Evolutionary conservation across 2,888 invertebrate species (phyloP).

Genomic region (Ellobium chinense): DNA sequence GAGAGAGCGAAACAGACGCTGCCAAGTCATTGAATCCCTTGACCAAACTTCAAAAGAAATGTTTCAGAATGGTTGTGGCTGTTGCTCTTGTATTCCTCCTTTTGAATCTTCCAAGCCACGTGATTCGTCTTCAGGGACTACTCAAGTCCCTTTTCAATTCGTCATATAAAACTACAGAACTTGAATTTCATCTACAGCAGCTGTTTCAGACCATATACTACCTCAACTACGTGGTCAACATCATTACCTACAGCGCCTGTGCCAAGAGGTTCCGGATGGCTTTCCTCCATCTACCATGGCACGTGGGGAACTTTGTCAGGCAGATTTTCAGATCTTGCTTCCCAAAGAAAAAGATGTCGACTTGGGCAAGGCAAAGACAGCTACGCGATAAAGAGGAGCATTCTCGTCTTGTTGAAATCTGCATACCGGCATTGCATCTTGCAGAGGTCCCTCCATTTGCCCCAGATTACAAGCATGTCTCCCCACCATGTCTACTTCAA

Average conservation of each 20-base stretch:
- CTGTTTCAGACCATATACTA: conserved; percentile 86
- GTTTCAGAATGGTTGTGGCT: conserved; percentile 90
- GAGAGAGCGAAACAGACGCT: background rate
- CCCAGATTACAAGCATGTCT: conserved; percentile 59
- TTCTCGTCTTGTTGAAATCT: conserved; percentile 64
- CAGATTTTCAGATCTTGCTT: conserved; percentile 24
- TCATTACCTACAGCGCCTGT: conserved; percentile 85
- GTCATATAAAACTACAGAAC: conserved; percentile 53
- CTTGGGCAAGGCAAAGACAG: conserved; percentile 30
- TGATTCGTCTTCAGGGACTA: conserved; percentile 64
- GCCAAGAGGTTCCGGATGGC: conserved; percentile 65
- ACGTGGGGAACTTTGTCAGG: background rate
- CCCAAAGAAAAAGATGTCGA: background rate
- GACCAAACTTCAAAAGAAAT: conserved; percentile 62
- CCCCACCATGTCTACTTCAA: conserved; percentile 61
- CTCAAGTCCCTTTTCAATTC: conserved; percentile 58
- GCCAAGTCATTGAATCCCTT: background rate
- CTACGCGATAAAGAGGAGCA: conserved; percentile 46
- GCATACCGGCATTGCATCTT: conserved; percentile 60
- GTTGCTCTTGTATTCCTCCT: conserved; percentile 89
- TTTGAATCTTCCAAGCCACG: conserved; percentile 82
- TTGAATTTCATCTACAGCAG: conserved; percentile 74
- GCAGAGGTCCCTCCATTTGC: conserved; percentile 64
- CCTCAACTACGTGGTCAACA: conserved; percentile 88
- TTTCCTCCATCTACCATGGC: conserved; percentile 51